Percentiles rank a stretch among this genome's conserved stretches.
Conservation (phyloP, 2,888 invertebrate species). For the Ormyrus pomaceus region DNA sequence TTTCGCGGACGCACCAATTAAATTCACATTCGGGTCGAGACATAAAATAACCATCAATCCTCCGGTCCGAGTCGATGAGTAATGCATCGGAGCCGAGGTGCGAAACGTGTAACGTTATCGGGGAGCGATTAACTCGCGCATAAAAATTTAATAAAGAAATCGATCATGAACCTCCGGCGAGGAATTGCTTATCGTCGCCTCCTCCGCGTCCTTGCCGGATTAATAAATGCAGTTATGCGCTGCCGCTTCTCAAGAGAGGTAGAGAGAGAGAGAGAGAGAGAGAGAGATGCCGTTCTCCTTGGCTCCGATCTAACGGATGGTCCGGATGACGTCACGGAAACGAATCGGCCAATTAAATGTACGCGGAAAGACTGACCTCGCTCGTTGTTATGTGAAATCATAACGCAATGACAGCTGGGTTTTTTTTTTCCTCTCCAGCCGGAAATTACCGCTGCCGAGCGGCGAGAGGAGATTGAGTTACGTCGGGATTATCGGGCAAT, state of each 20-base stretch:
- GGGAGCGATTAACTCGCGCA: neutral
- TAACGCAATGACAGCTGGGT: neutral
- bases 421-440: neutral
- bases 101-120: too few species aligned
- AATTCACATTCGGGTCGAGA: too few species aligned
- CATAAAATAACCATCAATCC: too few species aligned
- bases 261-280: too few species aligned
- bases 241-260: neutral
- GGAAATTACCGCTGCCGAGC: too few species aligned
- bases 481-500: too few species aligned
- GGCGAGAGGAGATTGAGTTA: too few species aligned
- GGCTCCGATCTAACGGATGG: constrained; percentile 62
- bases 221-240: constrained; percentile 61
- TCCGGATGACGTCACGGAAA: constrained; percentile 57
- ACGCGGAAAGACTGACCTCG: neutral
- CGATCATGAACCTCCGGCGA: constrained; percentile 5
- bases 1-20: too few species aligned
- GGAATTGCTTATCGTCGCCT: neutral
- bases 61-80: too few species aligned
- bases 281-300: constrained; percentile 68
- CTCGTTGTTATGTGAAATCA: neutral
- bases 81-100: too few species aligned
- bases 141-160: constrained; percentile 30
- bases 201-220: constrained; percentile 60
- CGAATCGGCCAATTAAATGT: constrained; percentile 43